Percentiles rank a stretch among this genome's conserved stretches.
Conservation (phyloP, 2,888 invertebrate genomes). For the Campoplex nolae region DNA sequence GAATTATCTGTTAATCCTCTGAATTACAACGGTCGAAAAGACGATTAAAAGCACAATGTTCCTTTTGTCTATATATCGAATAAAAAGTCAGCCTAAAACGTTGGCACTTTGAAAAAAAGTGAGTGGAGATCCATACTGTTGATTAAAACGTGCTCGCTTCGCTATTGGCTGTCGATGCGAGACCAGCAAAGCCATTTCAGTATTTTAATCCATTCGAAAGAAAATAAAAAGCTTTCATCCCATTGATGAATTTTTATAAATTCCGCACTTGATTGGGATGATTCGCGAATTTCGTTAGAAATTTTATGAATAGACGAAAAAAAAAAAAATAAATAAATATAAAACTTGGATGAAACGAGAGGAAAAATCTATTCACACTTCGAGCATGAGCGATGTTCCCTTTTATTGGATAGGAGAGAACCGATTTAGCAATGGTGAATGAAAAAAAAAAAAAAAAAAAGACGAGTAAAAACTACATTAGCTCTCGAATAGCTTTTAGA, state of each 20-base stretch:
- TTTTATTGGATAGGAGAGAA: not conserved
- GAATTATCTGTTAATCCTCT: not conserved
- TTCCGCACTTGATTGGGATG: not conserved
- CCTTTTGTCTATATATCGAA: not conserved
- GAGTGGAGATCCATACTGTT: not conserved
- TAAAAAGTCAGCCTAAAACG: not conserved
- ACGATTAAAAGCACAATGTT: not conserved
- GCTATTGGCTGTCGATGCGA: not conserved
- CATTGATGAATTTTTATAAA: slow-evolving; percentile 3
- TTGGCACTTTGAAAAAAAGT: not conserved
- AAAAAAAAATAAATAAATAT: no score
- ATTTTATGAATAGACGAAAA: not conserved
- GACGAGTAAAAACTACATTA: not conserved
- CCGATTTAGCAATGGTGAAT: not conserved
- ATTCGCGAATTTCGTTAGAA: slow-evolving; percentile 1
- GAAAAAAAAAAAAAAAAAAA: not conserved
- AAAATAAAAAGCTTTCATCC: not conserved
- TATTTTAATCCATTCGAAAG: not conserved
- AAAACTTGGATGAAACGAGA: not conserved
- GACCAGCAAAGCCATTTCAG: not conserved
- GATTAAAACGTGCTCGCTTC: not conserved
- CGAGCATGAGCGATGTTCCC: not conserved
- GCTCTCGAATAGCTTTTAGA: slow-evolving; percentile 1
- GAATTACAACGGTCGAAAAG: not conserved
- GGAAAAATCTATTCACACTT: slow-evolving; percentile 18